Conservation (phyloP, 2,113 vertebrate species). For the Hemibates koningsi region DNA sequence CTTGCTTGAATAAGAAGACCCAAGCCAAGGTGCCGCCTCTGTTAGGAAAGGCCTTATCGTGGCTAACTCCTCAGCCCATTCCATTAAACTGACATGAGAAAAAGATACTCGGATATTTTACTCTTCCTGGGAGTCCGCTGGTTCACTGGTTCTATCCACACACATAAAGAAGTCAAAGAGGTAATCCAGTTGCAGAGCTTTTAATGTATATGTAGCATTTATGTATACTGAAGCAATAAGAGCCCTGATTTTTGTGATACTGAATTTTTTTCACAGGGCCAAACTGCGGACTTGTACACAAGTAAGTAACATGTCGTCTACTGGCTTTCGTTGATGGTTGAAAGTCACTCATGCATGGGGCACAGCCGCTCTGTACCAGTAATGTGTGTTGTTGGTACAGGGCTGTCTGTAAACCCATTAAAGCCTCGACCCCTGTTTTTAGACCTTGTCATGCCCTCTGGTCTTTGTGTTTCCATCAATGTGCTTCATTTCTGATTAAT, state of each 20-base stretch:
- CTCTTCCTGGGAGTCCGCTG: neutral
- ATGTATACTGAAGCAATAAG: neutral
- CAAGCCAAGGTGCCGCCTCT: neutral
- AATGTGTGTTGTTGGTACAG: slow-evolving; percentile 41
- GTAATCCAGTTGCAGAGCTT: neutral
- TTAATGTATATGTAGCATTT: neutral
- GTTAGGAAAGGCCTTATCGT: neutral
- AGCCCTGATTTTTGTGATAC: neutral
- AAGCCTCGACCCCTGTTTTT: slow-evolving; percentile 22
- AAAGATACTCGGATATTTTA: neutral
- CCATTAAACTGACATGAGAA: slow-evolving; percentile 4
- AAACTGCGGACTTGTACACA: neutral
- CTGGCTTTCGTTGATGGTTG: slow-evolving; percentile 9
- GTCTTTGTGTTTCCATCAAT: slow-evolving; percentile 60
- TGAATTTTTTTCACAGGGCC: neutral
- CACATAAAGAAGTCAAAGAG: neutral
- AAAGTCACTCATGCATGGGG: slow-evolving; percentile 48
- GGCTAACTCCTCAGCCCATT: neutral
- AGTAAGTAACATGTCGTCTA: neutral
- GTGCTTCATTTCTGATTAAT: slow-evolving; percentile 57
- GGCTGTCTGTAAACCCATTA: slow-evolving; percentile 53
- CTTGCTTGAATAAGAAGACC: slow-evolving; percentile 1
- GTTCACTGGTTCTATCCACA: neutral
- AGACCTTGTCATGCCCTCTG: slow-evolving; percentile 40
- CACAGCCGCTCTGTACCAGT: slow-evolving; percentile 29